Conservation (phyloP, 2,797 vertebrate species). For the Lepidocolaptes lacrymiger region DNA sequence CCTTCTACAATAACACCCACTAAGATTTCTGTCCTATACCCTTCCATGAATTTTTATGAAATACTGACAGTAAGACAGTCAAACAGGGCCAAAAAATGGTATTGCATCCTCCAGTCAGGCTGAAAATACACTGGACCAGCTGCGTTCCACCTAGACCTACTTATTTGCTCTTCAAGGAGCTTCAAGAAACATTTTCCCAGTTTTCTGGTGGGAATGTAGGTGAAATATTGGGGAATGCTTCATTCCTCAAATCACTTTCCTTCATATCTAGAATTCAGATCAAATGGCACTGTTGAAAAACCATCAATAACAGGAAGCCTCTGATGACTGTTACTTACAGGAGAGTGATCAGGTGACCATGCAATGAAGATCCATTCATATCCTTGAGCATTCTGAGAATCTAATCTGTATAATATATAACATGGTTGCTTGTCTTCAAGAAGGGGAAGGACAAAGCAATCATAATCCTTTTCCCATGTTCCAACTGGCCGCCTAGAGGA, state of each 20-base stretch:
- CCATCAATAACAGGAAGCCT: not conserved
- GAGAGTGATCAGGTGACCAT: conserved; percentile 93
- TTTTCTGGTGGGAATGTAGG: not conserved
- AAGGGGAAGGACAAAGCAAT: conserved; percentile 86
- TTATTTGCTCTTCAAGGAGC: not conserved
- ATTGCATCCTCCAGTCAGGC: not conserved
- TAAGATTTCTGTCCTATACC: not conserved
- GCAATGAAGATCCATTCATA: conserved; percentile 97
- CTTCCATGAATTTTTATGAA: not conserved
- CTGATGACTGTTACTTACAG: conserved; percentile 80
- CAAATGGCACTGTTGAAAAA: not conserved
- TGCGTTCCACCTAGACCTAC: not conserved
- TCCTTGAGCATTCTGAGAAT: conserved; percentile 94
- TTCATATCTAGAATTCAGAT: not conserved
- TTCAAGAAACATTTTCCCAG: not conserved
- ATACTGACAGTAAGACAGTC: not conserved
- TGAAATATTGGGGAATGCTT: not conserved
- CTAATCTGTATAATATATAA: conserved; percentile 93
- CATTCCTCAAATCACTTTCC: not conserved
- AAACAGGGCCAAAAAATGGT: not conserved
- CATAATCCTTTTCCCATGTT: conserved; percentile 95
- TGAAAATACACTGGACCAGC: not conserved
- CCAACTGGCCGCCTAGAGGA: conserved; percentile 78
- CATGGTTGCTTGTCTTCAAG: conserved; percentile 90
- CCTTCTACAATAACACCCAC: not conserved